Base-by-base conservation (phyloP, 2,888 invertebrate genomes). In the Sipha maydis region DNA sequence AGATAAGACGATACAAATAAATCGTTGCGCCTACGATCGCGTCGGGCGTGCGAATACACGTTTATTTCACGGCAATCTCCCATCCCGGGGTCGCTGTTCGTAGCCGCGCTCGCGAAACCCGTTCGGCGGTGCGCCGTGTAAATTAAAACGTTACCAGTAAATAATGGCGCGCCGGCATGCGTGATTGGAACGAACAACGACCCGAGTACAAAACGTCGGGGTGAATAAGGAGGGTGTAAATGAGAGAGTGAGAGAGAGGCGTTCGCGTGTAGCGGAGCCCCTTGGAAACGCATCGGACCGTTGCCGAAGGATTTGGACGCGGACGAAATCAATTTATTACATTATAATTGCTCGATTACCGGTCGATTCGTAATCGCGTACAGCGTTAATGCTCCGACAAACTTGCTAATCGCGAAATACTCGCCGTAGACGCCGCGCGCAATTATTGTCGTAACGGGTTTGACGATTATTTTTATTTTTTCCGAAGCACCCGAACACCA, bases 61-160 rank as follows among this genome's bases (percentile, higher is more conserved):
- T 76, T 76, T 75, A 34, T 84, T 76, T 84, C n/a, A 21, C 28
- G 61, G 5, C 14, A 76, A 76, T 61, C n/a, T 38, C 21, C 61
- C 41, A 21, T 31, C 0, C 61, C 0, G 19, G 61, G n/a, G 2
- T 67, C 48, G 48, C 48, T 19, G 31, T 78, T 67, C 48, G 41
- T 17, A 25, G 31, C 67, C 69, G 67, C 31, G 31, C 48, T n/a
- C 31, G 69, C 31, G 17, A 67, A 77, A 85, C 41, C 31, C 78
- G 48, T 69, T 67, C 48, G 17, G n/a, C 21, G 76, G 8, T 3
- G n/a, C 11, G 48, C 28, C 41, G 48, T 77, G 67, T 78, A 67
- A 85, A 85, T 78, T 85, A 78, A 85, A 85, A 85, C 69, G 77
- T 85, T 85, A 85, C 78, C 67, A 85, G 69, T 85, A 25, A 78